Evolutionary conservation across 2,113 vertebrate species (phyloP), one percentile per base, ranked within the genome.

Genomic region (Lota lota): DNA sequence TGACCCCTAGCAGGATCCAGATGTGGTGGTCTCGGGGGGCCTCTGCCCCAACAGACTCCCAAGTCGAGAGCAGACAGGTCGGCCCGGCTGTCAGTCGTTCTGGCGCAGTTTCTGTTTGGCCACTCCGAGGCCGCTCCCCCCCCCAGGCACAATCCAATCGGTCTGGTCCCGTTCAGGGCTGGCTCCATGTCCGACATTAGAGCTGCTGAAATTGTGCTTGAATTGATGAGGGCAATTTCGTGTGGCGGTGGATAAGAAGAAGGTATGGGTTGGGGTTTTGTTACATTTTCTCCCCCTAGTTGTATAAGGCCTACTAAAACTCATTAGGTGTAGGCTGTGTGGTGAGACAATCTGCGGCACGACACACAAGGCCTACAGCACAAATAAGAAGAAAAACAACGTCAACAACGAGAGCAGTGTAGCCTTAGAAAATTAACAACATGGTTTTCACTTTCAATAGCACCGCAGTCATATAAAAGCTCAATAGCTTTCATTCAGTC

Each of bases 1-100:
- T 98, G 97, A 98, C 97, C 96, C 95, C 92, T 95, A 96, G 95
- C 96, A 94, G 94, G 94, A 96, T 97, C 97, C 97, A 98, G 97
- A 98, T 99, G 97, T 99, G 94, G 92, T 57, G 87, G 90, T 95
- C 95, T 93, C 94, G 79, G 90, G 95, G 97, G 83, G 69, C 69
- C 87, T 73, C 81, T 72, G 79, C 79, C 82, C 71, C 83, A 73
- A 82, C 88, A 91, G 88, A 86, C 89, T 85, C 89, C 91, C 89
- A 88, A 86, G 87, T 88, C 33, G 67, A 87, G 81, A 88, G 88
- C 91, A 88, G 86, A 90, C 87, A 85, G 85, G 83, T 83, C 77
- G 85, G 80, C 84, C 86, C 80, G 84, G 85, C 80, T 90, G 85
- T 84, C 89, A 89, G 86, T 81, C 70, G 66, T 66, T 50, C 80